These are phyloP conservation scores for Rutpela maculata DNA, from an alignment of 2,888 invertebrate genomes.

Conservation along the genomic window DNA sequence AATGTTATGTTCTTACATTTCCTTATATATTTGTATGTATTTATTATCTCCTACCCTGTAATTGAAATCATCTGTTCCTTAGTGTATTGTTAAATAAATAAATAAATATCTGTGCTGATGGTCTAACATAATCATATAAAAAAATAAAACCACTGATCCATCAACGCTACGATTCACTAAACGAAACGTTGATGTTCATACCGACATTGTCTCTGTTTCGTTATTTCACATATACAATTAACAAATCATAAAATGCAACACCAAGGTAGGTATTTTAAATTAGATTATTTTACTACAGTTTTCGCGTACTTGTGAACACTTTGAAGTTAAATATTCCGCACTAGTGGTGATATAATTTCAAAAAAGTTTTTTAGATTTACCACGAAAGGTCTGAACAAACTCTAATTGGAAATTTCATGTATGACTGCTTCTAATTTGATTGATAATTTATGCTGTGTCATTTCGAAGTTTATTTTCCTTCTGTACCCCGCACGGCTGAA, in stretches of 20 bases:
- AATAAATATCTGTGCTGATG: no score
- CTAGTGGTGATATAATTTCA: slow-evolving; percentile 57
- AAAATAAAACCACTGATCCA: neutral
- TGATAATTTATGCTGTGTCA: slow-evolving; percentile 65
- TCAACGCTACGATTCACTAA: neutral
- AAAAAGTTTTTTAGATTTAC: slow-evolving; percentile 58
- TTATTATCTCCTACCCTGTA: no score
- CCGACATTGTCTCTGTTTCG: neutral
- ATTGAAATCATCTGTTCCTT: no score
- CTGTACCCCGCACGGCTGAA: slow-evolving; percentile 30
- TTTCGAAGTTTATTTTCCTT: slow-evolving; percentile 47
- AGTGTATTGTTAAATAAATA: no score
- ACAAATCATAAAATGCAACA: neutral
- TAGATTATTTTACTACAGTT: neutral
- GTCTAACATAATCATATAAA: neutral
- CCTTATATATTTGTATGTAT: no score
- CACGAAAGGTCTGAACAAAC: slow-evolving; percentile 48
- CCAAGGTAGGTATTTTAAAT: neutral
- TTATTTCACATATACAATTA: neutral
- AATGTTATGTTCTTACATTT: no score
- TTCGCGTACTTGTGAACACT: neutral
- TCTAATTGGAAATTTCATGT: slow-evolving; percentile 69
- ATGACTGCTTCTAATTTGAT: slow-evolving; percentile 63
- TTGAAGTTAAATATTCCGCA: slow-evolving; percentile 52
- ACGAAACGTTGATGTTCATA: neutral